Evolutionary conservation across 2,888 invertebrate species (phyloP).

Genomic region (Amblyteles armatorius): DNA sequence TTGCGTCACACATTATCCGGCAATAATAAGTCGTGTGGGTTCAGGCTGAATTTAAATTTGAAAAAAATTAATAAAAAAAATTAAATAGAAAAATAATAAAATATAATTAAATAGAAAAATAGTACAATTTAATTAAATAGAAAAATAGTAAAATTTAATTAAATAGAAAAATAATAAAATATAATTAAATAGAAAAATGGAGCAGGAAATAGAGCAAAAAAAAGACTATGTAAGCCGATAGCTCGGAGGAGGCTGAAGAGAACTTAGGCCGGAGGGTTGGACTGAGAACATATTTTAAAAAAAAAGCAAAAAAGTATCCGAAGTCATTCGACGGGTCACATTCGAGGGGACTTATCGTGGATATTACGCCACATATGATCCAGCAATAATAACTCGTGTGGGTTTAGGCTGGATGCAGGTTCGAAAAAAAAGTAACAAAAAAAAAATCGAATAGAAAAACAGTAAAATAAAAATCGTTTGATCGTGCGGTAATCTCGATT

Average conservation of each 20-base stretch:
- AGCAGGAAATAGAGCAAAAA: no score
- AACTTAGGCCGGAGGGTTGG: slow-evolving; percentile 21
- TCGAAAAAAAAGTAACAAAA: background rate
- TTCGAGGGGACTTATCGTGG: background rate
- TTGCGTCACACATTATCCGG: background rate
- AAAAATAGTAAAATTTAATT: no score
- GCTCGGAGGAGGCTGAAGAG: slow-evolving; percentile 25
- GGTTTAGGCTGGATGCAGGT: background rate
- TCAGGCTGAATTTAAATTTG: background rate
- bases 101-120: background rate
- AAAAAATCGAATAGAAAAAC: background rate
- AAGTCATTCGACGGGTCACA: slow-evolving; percentile 3
- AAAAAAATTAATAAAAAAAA: background rate
- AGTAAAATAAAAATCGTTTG: slow-evolving; percentile 4
- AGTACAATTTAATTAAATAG: background rate
- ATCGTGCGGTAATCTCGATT: slow-evolving; percentile 19
- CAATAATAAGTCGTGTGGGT: background rate
- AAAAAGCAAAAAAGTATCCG: background rate
- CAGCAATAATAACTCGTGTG: background rate
- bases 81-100: background rate
- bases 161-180: background rate
- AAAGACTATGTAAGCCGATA: slow-evolving; percentile 22
- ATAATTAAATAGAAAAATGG: background rate
- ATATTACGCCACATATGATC: background rate
- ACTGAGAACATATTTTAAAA: slow-evolving; percentile 7